Percentiles rank a stretch among this genome's conserved stretches.
phyloP scores from a whole-genome alignment of 1,140 invertebrate species.

The Pseudomyrmex concolor region DNA sequence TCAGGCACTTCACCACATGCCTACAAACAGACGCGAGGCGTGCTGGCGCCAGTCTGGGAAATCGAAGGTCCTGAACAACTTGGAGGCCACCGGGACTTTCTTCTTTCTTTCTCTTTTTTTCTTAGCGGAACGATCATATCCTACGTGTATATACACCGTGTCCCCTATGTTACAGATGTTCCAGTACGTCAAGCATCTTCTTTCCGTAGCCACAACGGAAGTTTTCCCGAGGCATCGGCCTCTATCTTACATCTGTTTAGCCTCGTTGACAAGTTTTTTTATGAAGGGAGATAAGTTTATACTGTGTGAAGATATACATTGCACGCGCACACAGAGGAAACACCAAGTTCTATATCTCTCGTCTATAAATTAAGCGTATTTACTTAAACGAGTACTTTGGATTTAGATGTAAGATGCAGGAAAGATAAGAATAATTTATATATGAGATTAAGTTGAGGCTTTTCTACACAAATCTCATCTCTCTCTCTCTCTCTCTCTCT shows the following conservation, averaged over 20 bases:
- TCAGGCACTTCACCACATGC: constrained; percentile 24
- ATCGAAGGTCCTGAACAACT: constrained; percentile 71
- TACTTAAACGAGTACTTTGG: constrained; percentile 6
- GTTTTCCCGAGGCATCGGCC: constrained; percentile 14
- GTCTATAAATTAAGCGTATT: constrained; percentile 25
- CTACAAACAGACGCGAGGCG: constrained; percentile 59
- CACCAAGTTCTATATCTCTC: constrained; percentile 13
- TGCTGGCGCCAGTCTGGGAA: constrained; percentile 75
- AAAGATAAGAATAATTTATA: neutral
- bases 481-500: no score
- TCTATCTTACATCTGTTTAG: constrained; percentile 48
- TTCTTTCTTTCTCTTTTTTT: constrained; percentile 43
- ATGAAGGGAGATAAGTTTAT: constrained; percentile 41
- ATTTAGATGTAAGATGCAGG: neutral
- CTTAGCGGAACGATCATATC: constrained; percentile 58
- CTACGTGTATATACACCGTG: constrained; percentile 18
- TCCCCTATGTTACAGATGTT: constrained; percentile 51
- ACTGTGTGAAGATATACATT: neutral
- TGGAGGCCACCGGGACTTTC: constrained; percentile 72
- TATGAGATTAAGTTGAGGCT: no score
- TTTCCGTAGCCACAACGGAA: constrained; percentile 48
- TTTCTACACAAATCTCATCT: no score
- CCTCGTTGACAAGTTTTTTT: constrained; percentile 50
- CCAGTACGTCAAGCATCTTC: constrained; percentile 37
- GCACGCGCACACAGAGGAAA: neutral